Evolutionary conservation across 2,888 invertebrate species (phyloP).

Genomic region (Drosophila niveifrons): DNA sequence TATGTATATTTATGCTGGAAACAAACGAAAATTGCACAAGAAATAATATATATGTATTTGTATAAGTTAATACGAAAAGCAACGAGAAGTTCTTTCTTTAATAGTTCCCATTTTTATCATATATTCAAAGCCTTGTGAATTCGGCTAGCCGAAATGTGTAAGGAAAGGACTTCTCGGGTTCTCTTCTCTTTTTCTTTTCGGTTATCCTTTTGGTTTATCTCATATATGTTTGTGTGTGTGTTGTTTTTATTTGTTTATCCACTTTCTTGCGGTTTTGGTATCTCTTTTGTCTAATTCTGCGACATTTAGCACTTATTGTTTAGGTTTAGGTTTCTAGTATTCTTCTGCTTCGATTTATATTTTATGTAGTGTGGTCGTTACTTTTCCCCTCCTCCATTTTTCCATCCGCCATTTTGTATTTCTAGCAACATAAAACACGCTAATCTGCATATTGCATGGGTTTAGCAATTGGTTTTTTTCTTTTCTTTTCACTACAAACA

Average conservation of each 20-base stretch:
- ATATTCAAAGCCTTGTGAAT: not conserved
- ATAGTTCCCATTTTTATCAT: conserved; percentile 9
- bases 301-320: conserved; percentile 59
- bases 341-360: conserved; percentile 34
- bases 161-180: conserved; percentile 2
- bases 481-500: conserved; percentile 73
- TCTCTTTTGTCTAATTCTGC: conserved; percentile 62
- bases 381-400: conserved; percentile 1
- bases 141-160: conserved; percentile 34
- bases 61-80: conserved; percentile 38
- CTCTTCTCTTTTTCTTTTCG: conserved; percentile 18
- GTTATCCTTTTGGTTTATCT: conserved; percentile 43
- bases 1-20: conserved; percentile 39
- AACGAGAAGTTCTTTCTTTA: conserved; percentile 20
- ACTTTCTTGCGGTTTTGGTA: conserved; percentile 64
- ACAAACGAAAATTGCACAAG: conserved; percentile 58
- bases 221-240: conserved; percentile 24
- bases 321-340: conserved; percentile 52
- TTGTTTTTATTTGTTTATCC: conserved; percentile 41
- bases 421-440: conserved; percentile 54
- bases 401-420: conserved; percentile 4
- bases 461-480: conserved; percentile 42
- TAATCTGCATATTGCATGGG: conserved; percentile 51
- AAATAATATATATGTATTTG: conserved; percentile 48
- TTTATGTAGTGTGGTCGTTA: conserved; percentile 46